Conservation (phyloP, 2,888 invertebrate species). For the Volucella zonaria region DNA sequence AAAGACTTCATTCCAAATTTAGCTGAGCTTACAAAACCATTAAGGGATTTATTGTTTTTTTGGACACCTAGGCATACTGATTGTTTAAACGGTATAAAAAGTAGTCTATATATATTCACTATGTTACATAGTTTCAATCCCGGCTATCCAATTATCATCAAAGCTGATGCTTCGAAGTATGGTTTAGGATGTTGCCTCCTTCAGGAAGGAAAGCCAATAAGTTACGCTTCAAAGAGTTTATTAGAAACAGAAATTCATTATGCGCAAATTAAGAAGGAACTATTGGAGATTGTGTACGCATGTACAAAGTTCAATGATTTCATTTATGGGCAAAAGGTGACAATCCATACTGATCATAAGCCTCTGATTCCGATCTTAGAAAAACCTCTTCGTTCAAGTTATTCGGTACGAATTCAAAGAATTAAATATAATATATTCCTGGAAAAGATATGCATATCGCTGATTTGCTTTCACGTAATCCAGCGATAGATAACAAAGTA, state of each 20-base stretch:
- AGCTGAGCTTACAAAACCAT: constrained; percentile 26
- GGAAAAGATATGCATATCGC: too few species aligned
- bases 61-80: constrained; percentile 49
- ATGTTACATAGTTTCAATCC: constrained; percentile 31
- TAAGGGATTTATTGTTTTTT: constrained; percentile 67
- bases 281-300: too few species aligned
- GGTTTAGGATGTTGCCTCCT: constrained; percentile 51
- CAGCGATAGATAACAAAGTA: constrained; percentile 9
- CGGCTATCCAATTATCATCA: too few species aligned
- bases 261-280: too few species aligned
- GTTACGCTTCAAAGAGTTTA: constrained; percentile 75
- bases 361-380: too few species aligned
- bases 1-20: constrained; percentile 11
- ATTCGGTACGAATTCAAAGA: too few species aligned
- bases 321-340: too few species aligned
- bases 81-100: constrained; percentile 64
- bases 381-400: too few species aligned
- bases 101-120: constrained; percentile 71
- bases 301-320: too few species aligned
- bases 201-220: constrained; percentile 19
- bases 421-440: too few species aligned
- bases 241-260: constrained; percentile 74
- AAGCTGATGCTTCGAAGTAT: neutral
- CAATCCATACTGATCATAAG: too few species aligned
- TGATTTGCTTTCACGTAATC: neutral